Conservation (phyloP, 2,888 invertebrate genomes). For the Nemoura dubitans region DNA sequence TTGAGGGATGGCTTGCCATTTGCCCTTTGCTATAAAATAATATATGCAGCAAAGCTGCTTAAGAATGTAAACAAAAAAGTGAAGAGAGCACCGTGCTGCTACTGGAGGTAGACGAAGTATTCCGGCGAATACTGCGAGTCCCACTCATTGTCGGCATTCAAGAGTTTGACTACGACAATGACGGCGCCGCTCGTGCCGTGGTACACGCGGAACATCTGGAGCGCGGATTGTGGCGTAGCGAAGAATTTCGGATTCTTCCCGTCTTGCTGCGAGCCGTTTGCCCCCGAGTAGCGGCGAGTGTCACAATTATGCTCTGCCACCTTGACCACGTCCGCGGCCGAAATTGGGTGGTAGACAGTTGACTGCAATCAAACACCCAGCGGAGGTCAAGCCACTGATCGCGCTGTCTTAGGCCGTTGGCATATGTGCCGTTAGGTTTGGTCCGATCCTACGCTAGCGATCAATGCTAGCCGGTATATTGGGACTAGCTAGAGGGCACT, state of each 20-base stretch:
- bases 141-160: background rate
- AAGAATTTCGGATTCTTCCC: constrained; percentile 24
- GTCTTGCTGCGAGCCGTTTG: background rate
- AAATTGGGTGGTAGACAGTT: constrained; percentile 37
- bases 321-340: background rate
- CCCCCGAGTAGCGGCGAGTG: constrained; percentile 28
- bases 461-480: too few species aligned
- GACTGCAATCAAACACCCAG: background rate
- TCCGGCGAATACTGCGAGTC: constrained; percentile 47
- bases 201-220: background rate
- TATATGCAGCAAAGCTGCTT: too few species aligned
- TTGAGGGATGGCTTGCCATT: too few species aligned
- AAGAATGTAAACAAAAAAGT: background rate
- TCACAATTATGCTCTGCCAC: constrained; percentile 45
- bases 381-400: too few species aligned
- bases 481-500: too few species aligned
- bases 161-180: constrained; percentile 29
- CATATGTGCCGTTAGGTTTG: too few species aligned
- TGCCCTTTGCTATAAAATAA: too few species aligned
- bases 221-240: background rate
- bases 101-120: constrained; percentile 32
- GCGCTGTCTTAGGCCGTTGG: too few species aligned
- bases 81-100: background rate
- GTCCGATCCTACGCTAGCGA: too few species aligned
- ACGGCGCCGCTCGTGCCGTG: background rate